Percentiles rank a stretch among this genome's conserved stretches.
Conservation (phyloP, 2,113 vertebrate species). For the Eretmochelys imbricata region DNA sequence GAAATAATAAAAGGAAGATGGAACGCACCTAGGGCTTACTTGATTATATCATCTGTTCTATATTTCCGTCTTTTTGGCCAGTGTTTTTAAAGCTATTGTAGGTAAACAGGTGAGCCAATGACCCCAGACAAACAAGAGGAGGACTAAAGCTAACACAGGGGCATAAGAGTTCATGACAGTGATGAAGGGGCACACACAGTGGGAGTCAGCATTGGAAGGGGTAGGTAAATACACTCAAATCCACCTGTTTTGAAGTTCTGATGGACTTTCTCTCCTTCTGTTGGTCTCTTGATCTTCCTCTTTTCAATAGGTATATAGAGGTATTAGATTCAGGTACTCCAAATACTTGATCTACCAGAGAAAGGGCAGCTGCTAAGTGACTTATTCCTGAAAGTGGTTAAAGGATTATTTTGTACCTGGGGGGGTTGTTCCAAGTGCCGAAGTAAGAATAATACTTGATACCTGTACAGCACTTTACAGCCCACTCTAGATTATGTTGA, state of each 20-base stretch:
- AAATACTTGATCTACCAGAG: not conserved
- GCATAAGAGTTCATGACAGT: not conserved
- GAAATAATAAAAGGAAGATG: not conserved
- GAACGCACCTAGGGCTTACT: not conserved
- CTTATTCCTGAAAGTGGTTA: not conserved
- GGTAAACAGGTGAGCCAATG: not conserved
- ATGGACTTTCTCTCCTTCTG: not conserved
- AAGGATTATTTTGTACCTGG: not conserved
- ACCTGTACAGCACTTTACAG: not conserved
- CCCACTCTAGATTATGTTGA: not conserved
- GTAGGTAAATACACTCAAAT: not conserved
- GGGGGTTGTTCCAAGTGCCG: not conserved
- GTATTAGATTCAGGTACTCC: not conserved
- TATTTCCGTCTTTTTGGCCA: fast-evolving
- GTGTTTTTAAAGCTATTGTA: not conserved
- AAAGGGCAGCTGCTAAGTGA: not conserved
- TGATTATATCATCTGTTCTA: not conserved
- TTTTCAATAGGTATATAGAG: not conserved
- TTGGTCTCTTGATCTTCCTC: not conserved
- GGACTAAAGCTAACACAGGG: not conserved
- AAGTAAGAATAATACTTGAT: not conserved
- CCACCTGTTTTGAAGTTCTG: not conserved
- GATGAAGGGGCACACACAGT: not conserved
- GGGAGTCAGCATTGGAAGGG: not conserved
- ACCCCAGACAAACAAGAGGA: not conserved